These are phyloP conservation scores for Mimumesa dahlbomi DNA, from an alignment of 2,888 invertebrate species.

Conservation along the genomic window DNA sequence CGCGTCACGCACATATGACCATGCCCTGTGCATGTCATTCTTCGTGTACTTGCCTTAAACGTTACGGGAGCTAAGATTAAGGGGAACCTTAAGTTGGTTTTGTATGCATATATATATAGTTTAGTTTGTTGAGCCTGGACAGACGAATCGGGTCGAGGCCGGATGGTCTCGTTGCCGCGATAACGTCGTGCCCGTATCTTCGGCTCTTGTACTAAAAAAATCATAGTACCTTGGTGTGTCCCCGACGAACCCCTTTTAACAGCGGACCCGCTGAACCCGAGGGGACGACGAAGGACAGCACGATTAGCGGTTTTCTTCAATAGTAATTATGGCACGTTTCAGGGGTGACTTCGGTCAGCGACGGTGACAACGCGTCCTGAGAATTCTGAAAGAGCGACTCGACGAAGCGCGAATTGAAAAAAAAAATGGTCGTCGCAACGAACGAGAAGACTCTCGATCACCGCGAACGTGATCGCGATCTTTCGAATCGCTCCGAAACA, in stretches of 20 bases:
- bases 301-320: constrained; percentile 50
- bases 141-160: too few species aligned
- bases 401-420: too few species aligned
- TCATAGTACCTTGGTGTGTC: constrained; percentile 67
- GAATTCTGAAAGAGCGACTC: constrained; percentile 47
- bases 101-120: constrained; percentile 61
- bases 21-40: constrained; percentile 12
- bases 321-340: constrained; percentile 77
- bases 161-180: not conserved
- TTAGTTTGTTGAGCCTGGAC: constrained; percentile 70
- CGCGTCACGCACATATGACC: constrained; percentile 53
- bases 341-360: constrained; percentile 59
- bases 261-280: constrained; percentile 1
- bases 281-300: constrained; percentile 17
- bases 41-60: constrained; percentile 61
- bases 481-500: not conserved
- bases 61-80: constrained; percentile 72
- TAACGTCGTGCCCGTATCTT: constrained; percentile 13
- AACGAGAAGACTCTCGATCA: constrained; percentile 3
- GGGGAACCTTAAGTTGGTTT: constrained; percentile 72
- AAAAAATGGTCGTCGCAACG: constrained; percentile 5
- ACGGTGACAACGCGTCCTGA: constrained; percentile 57
- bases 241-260: not conserved
- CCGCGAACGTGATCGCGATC: not conserved
- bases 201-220: constrained; percentile 72